phyloP scores from a whole-genome alignment of 2,113 vertebrate species.

The Pachypanchax playfairii region DNA sequence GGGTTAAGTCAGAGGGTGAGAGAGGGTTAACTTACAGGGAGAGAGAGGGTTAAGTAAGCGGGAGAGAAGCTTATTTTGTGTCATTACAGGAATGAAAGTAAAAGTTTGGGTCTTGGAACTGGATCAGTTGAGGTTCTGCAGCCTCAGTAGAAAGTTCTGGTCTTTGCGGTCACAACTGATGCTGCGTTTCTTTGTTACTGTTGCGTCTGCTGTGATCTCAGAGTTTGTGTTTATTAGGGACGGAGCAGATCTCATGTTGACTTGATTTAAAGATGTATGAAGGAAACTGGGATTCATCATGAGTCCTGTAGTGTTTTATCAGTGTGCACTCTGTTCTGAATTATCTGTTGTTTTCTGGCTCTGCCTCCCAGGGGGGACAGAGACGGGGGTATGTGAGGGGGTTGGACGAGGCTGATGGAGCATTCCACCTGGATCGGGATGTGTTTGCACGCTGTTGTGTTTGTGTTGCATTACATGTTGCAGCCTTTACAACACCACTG shows the following conservation, averaged over 20 bases:
- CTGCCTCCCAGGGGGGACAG: slow-evolving; percentile 28
- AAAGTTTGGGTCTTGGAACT: too few species aligned
- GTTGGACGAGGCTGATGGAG: slow-evolving; percentile 14
- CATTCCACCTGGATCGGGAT: slow-evolving; percentile 67
- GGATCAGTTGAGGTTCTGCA: not conserved
- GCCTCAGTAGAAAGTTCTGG: slow-evolving; percentile 26
- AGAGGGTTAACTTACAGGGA: too few species aligned
- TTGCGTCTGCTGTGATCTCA: slow-evolving; percentile 68
- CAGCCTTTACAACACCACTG: slow-evolving; percentile 71
- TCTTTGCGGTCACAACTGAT: slow-evolving; percentile 38
- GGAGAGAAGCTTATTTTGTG: not conserved
- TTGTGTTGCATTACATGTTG: slow-evolving; percentile 70
- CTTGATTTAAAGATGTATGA: too few species aligned
- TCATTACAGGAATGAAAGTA: not conserved
- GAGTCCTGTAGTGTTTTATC: slow-evolving; percentile 9
- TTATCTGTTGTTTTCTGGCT: slow-evolving; percentile 42
- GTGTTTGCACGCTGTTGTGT: slow-evolving; percentile 56
- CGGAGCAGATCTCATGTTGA: too few species aligned
- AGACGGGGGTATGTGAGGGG: not conserved
- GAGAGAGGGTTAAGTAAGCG: too few species aligned
- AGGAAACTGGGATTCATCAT: too few species aligned
- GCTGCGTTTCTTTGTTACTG: slow-evolving; percentile 70
- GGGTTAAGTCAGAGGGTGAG: too few species aligned
- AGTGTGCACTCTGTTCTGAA: slow-evolving; percentile 30
- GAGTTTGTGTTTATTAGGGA: too few species aligned